A percentile compares a stretch with the other conserved stretches of the same genome.
Conservation (phyloP, 2,797 vertebrate genomes). For the Parauchenoglanis ngamensis region DNA sequence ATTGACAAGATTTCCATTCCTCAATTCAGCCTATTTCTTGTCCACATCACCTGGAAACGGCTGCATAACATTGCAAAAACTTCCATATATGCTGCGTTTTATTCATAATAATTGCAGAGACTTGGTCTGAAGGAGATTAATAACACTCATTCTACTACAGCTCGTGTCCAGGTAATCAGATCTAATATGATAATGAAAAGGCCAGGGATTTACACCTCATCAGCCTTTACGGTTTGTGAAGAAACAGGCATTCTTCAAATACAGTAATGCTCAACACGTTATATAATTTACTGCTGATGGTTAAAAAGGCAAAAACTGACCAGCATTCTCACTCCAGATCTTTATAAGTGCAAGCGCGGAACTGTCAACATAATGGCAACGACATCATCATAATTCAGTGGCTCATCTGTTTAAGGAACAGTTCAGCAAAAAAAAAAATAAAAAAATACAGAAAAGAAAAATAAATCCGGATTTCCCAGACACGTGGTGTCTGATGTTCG, state of each 20-base stretch:
- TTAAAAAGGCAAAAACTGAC: slow-evolving; percentile 5
- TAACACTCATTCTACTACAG: not conserved
- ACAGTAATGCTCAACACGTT: not conserved
- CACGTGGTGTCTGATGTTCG: not conserved
- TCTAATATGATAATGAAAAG: not conserved
- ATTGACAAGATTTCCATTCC: not conserved
- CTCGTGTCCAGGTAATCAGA: not conserved
- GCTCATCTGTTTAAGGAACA: not conserved
- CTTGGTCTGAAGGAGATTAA: not conserved
- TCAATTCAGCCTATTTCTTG: not conserved
- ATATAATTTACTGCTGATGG: not conserved
- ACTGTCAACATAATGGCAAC: not conserved
- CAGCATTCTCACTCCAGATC: not conserved
- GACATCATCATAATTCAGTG: not conserved
- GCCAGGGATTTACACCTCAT: not conserved
- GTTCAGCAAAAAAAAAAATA: not conserved
- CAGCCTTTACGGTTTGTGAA: too few relatives aligned
- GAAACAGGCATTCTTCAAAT: not conserved
- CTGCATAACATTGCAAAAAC: not conserved
- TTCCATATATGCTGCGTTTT: not conserved
- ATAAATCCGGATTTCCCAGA: not conserved
- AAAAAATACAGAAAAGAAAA: not conserved
- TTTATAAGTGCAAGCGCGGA: not conserved
- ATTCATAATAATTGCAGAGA: not conserved
- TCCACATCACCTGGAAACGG: not conserved